Percentiles rank a stretch among this genome's conserved stretches.
Evolutionary conservation across 2,113 vertebrate species (phyloP).

Genomic region (Toxotes chatareus): DNA sequence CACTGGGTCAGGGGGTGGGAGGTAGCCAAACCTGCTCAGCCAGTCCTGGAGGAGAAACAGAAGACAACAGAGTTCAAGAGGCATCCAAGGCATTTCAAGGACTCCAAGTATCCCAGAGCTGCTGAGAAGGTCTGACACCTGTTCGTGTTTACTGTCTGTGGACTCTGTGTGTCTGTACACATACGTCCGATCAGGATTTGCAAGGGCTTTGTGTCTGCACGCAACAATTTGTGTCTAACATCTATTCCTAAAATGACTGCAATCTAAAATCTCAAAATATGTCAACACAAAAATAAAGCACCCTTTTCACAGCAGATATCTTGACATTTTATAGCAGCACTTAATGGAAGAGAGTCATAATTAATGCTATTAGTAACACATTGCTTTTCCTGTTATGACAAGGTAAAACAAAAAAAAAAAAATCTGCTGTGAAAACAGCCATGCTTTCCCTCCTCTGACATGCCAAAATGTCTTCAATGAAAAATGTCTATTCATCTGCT

Average conservation of each 20-base stretch:
- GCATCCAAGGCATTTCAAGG: constrained; percentile 45
- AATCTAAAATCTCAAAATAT: too few relatives aligned
- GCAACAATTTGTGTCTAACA: too few relatives aligned
- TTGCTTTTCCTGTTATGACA: too few relatives aligned
- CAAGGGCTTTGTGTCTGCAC: background rate
- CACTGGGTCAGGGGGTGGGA: constrained; percentile 89
- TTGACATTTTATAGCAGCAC: too few relatives aligned
- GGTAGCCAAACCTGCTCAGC: constrained; percentile 96
- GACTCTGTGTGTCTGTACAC: background rate
- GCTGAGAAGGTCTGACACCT: constrained; percentile 40
- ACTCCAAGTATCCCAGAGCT: constrained; percentile 41
- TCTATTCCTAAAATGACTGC: too few relatives aligned
- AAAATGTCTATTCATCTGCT: background rate
- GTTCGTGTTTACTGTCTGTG: constrained; percentile 46
- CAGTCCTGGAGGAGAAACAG: constrained; percentile 88
- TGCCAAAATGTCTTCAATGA: background rate
- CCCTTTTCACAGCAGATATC: too few relatives aligned
- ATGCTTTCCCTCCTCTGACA: too few relatives aligned
- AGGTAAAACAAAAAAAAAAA: too few relatives aligned
- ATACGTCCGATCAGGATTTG: background rate
- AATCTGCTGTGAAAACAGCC: too few relatives aligned
- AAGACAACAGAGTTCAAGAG: constrained; percentile 37
- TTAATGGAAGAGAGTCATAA: too few relatives aligned
- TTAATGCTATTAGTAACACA: too few relatives aligned
- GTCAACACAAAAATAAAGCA: too few relatives aligned